These are phyloP conservation scores for Pecten maximus DNA, from an alignment of 2,888 invertebrate species.

Conservation along the genomic window DNA sequence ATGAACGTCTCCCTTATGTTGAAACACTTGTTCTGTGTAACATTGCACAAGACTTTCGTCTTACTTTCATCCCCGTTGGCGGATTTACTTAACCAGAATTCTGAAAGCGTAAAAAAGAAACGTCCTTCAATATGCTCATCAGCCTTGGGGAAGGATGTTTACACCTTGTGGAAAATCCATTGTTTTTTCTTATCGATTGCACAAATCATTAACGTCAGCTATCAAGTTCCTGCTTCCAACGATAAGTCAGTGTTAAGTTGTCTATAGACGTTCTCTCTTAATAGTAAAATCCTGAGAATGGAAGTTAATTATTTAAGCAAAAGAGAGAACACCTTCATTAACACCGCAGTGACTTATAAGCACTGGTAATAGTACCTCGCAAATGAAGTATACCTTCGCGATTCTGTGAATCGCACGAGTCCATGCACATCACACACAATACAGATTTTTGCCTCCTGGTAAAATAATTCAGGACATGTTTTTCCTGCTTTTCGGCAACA, in stretches of 20 bases:
- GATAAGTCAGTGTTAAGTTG: neutral
- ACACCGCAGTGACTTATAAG: neutral
- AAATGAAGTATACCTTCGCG: neutral
- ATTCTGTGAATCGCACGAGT: neutral
- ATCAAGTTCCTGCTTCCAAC: neutral
- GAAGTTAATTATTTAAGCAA: neutral
- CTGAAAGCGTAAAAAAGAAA: slow-evolving; percentile 17
- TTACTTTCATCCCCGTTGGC: neutral
- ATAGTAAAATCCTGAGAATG: neutral
- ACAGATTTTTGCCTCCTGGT: too few species aligned
- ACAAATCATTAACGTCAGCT: neutral
- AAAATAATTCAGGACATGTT: too few species aligned
- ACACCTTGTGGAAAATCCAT: neutral
- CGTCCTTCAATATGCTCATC: slow-evolving; percentile 20
- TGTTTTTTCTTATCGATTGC: slow-evolving; percentile 2
- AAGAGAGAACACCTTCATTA: neutral
- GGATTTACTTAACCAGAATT: neutral
- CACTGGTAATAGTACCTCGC: neutral
- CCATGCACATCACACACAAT: too few species aligned
- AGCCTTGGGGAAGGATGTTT: neutral
- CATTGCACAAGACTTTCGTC: slow-evolving; percentile 2
- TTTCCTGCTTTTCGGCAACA: too few species aligned
- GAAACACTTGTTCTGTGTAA: neutral
- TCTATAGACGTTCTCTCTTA: neutral
- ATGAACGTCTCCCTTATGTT: neutral